Evolutionary conservation across 1,140 invertebrate genomes (phyloP), one percentile per base, ranked within the genome.

Genomic region (Trypoxylus dichotomus): DNA sequence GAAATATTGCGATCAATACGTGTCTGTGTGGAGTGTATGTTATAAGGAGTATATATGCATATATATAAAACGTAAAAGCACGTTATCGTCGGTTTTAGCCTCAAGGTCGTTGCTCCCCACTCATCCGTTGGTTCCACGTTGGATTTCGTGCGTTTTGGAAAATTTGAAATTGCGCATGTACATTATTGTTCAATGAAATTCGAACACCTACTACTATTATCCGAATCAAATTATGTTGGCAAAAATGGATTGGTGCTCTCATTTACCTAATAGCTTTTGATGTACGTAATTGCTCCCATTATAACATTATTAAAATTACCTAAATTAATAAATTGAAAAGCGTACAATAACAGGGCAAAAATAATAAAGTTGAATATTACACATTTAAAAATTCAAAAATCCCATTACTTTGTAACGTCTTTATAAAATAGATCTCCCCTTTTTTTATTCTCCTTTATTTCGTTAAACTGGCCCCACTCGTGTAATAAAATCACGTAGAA

Each of bases 1-100:
- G 60, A 68, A 68, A 68, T 68, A 68, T 68, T 68, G 60, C 60
- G 60, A 68, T 68, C 60, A 68, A 68, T 68, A 68, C 60, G 60
- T 68, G 24, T 68, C 27, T 68, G 60, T 68, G 47, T 29, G 24
- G 24, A 68, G 60, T 24, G 60, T 68, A 21, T 68, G 24, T 68
- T 68, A 68, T 24, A 68, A 68, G 60, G 60, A 68, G 60, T 27
- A 63, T 63, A 19, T 11, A 68, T 68, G 15, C 15, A 68, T 68
- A 68, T 27, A 27, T 68, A 68, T 68, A 68, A 68, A 68, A 68
- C 60, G 60, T 68, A 24, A 68, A 68, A 68, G 60, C 60, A 68
- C 60, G 60, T 68, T 68, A 68, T 68, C 60, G 60, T 68, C 60
- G 60, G 60, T 68, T 68, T 68, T 68, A 68, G 60, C 60, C 60